Percentiles rank a stretch among this genome's conserved stretches.
Evolutionary conservation across 2,113 vertebrate genomes (phyloP).

Genomic region (Phylloscopus trochiloides): DNA sequence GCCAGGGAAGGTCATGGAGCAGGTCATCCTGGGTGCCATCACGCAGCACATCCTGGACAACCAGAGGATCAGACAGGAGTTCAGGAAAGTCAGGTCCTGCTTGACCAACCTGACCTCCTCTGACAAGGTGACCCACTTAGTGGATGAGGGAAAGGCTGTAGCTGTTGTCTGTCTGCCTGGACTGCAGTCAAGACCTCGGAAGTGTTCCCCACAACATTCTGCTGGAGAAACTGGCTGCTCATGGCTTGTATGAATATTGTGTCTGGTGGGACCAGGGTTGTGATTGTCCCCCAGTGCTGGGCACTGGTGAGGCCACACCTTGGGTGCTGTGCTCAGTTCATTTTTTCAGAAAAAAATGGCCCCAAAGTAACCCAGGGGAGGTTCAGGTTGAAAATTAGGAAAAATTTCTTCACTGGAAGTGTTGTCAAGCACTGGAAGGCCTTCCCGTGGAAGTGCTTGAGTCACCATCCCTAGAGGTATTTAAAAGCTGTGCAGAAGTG

Average conservation of each 20-base stretch:
- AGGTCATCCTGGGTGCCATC: background rate
- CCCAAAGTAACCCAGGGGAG: background rate
- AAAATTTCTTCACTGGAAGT: background rate
- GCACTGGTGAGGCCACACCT: background rate
- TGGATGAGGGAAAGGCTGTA: background rate
- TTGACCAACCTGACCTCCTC: background rate
- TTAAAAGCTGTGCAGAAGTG: background rate
- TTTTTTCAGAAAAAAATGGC: background rate
- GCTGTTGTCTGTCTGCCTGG: background rate
- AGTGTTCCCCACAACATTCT: background rate
- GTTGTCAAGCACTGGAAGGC: background rate
- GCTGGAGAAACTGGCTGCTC: background rate
- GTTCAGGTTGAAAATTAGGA: background rate
- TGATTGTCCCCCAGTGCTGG: background rate
- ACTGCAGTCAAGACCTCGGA: background rate
- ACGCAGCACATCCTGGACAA: background rate
- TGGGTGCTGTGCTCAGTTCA: accelerated
- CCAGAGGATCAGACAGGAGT: background rate
- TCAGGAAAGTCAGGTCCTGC: background rate
- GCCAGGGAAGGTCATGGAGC: background rate
- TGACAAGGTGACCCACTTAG: background rate
- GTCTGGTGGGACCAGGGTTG: accelerated
- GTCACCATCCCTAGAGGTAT: background rate
- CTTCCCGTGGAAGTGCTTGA: background rate
- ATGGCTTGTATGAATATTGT: background rate